Percentiles rank a stretch among this genome's conserved stretches.
Conservation (phyloP, 2,888 invertebrate genomes). For the Germaria angustata region DNA sequence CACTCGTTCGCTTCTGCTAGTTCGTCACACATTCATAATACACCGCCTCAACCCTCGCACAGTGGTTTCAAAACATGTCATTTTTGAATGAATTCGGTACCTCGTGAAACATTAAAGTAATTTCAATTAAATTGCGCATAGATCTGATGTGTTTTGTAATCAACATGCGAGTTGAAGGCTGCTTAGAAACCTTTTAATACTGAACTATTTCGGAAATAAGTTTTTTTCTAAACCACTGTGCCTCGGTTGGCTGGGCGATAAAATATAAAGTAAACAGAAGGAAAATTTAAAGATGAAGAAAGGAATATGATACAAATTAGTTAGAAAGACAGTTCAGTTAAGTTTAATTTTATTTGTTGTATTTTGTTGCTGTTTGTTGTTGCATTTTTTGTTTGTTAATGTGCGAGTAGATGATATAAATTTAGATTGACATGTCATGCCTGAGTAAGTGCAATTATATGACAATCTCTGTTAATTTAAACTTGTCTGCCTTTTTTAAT, state of each 20-base stretch:
- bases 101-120: no score
- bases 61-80: no score
- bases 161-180: no score
- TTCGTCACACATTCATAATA: conserved; percentile 26
- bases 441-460: conserved; percentile 60
- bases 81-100: no score
- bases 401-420: background rate
- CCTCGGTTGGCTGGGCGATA: background rate
- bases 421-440: conserved; percentile 63
- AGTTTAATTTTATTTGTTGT: conserved; percentile 25
- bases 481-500: conserved; percentile 20
- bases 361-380: background rate
- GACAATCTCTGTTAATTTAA: conserved; percentile 57
- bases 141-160: no score
- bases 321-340: conserved; percentile 36
- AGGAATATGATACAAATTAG: conserved; percentile 57
- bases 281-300: background rate
- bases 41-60: conserved; percentile 47
- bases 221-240: no score
- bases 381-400: conserved; percentile 12
- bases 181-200: no score
- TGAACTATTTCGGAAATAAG: no score
- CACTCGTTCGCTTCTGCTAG: conserved; percentile 1
- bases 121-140: no score
- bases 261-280: background rate